Evolutionary conservation across 2,113 vertebrate species (phyloP).

Genomic region (Corythornis cristatus): DNA sequence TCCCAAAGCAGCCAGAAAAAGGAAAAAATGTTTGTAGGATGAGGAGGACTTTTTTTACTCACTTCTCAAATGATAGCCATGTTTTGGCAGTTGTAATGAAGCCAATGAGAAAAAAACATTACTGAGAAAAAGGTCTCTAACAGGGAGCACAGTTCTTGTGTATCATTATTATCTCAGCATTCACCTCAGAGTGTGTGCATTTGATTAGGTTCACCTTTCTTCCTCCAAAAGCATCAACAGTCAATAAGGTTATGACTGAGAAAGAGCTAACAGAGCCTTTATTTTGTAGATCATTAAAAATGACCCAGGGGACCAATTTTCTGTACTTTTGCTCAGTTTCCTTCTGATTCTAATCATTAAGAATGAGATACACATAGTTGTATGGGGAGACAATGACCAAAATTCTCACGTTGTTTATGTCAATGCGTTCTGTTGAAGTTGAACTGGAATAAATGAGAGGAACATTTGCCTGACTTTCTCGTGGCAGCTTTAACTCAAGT

Average conservation of each 20-base stretch:
- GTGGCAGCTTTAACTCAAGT: background rate
- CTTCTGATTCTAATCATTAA: slow-evolving; percentile 45
- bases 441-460: slow-evolving; percentile 28
- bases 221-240: slow-evolving; percentile 16
- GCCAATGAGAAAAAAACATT: background rate
- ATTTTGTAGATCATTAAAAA: slow-evolving; percentile 54
- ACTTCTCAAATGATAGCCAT: background rate
- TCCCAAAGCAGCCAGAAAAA: background rate
- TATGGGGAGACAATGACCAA: background rate
- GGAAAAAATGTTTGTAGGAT: background rate
- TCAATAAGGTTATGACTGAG: slow-evolving; percentile 36
- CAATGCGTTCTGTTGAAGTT: background rate
- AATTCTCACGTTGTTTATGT: background rate
- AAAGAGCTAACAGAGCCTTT: slow-evolving; percentile 18
- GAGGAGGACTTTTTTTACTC: background rate
- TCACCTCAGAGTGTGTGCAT: background rate
- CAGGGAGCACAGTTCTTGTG: background rate
- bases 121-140: background rate
- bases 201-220: slow-evolving; percentile 20
- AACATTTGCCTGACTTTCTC: background rate
- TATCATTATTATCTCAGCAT: background rate
- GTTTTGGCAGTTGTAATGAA: slow-evolving; percentile 35
- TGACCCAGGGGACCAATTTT: slow-evolving; percentile 30
- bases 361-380: background rate
- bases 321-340: background rate